phyloP scores from a whole-genome alignment of 2,113 vertebrate genomes.

The Hyperoodon ampullatus region DNA sequence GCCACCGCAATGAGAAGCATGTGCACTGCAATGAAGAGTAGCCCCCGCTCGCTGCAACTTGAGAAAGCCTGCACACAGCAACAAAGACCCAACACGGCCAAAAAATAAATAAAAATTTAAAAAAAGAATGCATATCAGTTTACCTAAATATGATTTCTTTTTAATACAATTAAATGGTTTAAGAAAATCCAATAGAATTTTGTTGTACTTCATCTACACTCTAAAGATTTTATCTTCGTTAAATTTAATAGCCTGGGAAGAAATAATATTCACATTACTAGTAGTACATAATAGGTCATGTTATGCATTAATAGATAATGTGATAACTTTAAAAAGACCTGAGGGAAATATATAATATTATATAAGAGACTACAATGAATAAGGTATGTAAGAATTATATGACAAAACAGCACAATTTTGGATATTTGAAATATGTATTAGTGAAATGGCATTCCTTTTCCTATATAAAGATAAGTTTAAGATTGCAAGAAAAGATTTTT shows the following conservation, averaged over 20 bases:
- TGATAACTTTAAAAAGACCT: conserved; percentile 7
- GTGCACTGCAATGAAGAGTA: too few relatives aligned
- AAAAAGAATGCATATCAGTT: background rate
- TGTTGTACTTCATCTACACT: background rate
- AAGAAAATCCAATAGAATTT: background rate
- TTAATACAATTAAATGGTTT: background rate
- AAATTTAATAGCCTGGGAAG: background rate
- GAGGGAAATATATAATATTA: background rate
- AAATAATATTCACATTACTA: background rate
- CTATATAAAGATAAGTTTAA: background rate
- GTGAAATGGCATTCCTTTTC: background rate
- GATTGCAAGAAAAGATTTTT: background rate
- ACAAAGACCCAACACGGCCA: too few relatives aligned
- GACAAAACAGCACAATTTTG: background rate
- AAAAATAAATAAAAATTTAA: too few relatives aligned
- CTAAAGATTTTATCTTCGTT: background rate
- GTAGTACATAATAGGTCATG: background rate
- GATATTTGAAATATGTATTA: conserved; percentile 16
- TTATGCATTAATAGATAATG: background rate
- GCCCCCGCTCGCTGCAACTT: too few relatives aligned
- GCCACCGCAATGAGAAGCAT: too few relatives aligned
- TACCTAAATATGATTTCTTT: background rate
- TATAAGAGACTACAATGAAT: background rate
- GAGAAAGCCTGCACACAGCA: too few relatives aligned
- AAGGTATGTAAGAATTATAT: background rate